Conservation (phyloP, 1,140 invertebrate species). For the Telenomus remus region DNA sequence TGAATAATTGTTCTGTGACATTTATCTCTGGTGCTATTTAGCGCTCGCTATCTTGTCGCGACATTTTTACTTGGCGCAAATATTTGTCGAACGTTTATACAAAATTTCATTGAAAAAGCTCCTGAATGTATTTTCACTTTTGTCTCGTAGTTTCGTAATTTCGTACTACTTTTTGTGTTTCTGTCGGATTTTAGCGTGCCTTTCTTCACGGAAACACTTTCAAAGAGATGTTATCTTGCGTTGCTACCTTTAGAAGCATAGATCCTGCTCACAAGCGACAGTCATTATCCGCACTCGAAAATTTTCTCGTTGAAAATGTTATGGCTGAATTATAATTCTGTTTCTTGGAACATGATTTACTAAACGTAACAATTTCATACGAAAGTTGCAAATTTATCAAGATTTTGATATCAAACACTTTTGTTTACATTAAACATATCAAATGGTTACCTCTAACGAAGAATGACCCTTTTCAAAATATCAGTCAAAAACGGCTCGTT, state of each 20-base stretch:
- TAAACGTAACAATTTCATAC: too few species aligned
- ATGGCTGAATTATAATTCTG: too few species aligned
- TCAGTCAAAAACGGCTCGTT: too few species aligned
- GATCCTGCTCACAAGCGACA: slow-evolving; percentile 8
- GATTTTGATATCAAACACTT: too few species aligned
- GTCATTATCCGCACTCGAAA: slow-evolving; percentile 8
- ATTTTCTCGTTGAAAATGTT: slow-evolving; percentile 1
- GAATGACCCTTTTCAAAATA: too few species aligned
- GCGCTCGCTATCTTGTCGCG: background rate
- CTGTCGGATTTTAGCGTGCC: background rate
- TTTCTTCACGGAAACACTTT: slow-evolving; percentile 6
- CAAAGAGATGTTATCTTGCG: slow-evolving; percentile 7
- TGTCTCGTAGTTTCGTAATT: slow-evolving; percentile 22
- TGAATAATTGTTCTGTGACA: background rate
- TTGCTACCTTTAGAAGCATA: slow-evolving; percentile 3
- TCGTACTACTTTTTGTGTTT: slow-evolving; percentile 5
- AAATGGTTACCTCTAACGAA: too few species aligned
- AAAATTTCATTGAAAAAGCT: slow-evolving; percentile 9
- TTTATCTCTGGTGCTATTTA: background rate
- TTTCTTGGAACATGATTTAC: too few species aligned
- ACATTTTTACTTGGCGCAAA: background rate
- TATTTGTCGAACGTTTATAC: slow-evolving; percentile 2
- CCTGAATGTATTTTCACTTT: slow-evolving; percentile 6
- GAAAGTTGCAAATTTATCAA: too few species aligned
- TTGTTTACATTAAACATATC: too few species aligned